Base-by-base conservation (phyloP, 2,888 invertebrate genomes). In the Andricus curvator region DNA sequence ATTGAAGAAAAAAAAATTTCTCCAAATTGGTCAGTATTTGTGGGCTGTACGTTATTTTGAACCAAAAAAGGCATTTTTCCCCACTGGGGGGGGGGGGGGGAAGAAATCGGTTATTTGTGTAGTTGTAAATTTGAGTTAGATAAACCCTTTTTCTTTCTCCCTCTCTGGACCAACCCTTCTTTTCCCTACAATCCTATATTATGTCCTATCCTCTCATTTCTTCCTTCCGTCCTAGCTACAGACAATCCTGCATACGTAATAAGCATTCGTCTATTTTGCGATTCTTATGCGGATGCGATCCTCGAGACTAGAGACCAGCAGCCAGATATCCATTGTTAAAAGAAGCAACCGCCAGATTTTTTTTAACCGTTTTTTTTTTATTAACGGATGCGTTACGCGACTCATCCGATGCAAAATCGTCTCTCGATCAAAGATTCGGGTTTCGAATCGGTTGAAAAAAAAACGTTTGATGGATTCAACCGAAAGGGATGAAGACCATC, bases 231-330 rank as follows among this genome's bases (percentile, higher is more conserved):
- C 77, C 78, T 66, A 56, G 66, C 80, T 70, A 9, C 44, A 89
- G 88, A 90, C 87, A 89, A 90, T 90, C 88, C 87, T 88, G 90
- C 89, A 91, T 91, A 91, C 86, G 89, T 89, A 90, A 90, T 86
- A 86, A 88, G 86, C 83, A 66, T 80, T 37, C 37, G 37, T 85
- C 87, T 88, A 87, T 89, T 88, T 87, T 82, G 84, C 76, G 83
- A 87, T 88, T 88, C 88, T 88, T 87, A 85, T 85, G 86, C 82
- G 37, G 37, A 37, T 86, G 84, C 81, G 82, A 83, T 79, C 67
- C 81, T 77, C 80, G 80, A 82, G 82, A 82, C 78, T 81, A 60
- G 80, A 82, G 82, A 60, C 82, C 82, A 82, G 37, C 37, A 37
- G 37, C 37, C 37, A 37, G 37, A 37, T 37, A 80, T 80, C 87